A percentile compares a stretch with the other conserved stretches of the same genome.
Evolutionary conservation across 2,113 vertebrate genomes (phyloP).

Genomic region (Sprattus sprattus): DNA sequence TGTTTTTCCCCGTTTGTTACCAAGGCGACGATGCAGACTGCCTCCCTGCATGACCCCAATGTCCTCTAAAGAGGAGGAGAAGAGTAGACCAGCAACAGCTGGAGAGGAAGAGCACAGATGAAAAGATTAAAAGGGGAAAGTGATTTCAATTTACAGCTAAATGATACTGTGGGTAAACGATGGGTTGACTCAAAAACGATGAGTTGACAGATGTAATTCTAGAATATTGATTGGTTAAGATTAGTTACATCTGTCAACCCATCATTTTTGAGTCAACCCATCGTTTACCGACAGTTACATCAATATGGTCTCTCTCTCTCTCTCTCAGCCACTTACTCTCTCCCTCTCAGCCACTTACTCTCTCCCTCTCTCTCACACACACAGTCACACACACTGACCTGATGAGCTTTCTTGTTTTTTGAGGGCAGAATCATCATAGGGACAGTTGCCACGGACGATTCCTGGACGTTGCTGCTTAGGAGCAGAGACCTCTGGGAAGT

Average conservation of each 20-base stretch:
- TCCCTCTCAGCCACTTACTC: background rate
- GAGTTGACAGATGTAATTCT: no score
- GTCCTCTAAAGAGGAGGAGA: conserved; percentile 79
- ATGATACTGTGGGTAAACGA: no score
- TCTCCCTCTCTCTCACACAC: background rate
- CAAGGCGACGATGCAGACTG: conserved; percentile 76
- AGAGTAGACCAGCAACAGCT: conserved; percentile 77
- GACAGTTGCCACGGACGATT: conserved; percentile 65
- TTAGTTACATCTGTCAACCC: no score
- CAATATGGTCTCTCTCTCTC: no score
- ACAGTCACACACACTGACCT: background rate
- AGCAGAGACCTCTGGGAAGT: conserved; percentile 48
- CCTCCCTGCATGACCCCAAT: conserved; percentile 67
- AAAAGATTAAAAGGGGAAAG: background rate
- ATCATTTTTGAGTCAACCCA: no score
- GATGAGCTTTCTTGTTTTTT: conserved; percentile 24
- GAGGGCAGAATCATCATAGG: conserved; percentile 45
- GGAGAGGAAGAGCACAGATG: background rate
- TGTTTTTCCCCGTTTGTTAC: conserved; percentile 75
- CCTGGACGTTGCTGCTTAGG: conserved; percentile 53
- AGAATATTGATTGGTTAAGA: no score
- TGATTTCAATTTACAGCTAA: background rate
- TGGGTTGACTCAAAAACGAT: no score
- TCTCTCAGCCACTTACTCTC: no score
- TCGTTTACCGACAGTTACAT: no score